Percentiles rank a stretch among this genome's conserved stretches.
These are phyloP conservation scores for Pseudochirops corinnae DNA, from an alignment of 2,797 vertebrate species.

Conservation along the genomic window DNA sequence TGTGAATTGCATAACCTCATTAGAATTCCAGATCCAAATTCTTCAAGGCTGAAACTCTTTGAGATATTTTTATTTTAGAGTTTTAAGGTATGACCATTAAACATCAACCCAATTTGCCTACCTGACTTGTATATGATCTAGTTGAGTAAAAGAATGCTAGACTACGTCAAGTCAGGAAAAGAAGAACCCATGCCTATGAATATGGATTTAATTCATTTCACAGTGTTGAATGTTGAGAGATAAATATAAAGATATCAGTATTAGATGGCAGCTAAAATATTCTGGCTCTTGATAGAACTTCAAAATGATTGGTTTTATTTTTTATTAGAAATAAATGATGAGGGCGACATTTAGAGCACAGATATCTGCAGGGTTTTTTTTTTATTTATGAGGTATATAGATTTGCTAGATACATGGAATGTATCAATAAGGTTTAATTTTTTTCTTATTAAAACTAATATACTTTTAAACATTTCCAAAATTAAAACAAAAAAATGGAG, in stretches of 20 bases:
- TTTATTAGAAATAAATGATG: constrained; percentile 7
- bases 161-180: constrained; percentile 40
- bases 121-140: constrained; percentile 46
- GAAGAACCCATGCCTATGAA: not conserved
- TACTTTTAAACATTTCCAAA: constrained; percentile 28
- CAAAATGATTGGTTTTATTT: constrained; percentile 16
- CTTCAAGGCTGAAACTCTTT: not conserved
- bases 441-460: constrained; percentile 38
- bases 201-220: constrained; percentile 28
- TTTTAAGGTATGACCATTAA: constrained; percentile 45
- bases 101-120: constrained; percentile 3
- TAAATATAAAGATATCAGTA: constrained; percentile 39
- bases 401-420: constrained; percentile 4
- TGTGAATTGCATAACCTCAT: not conserved
- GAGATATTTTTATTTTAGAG: constrained; percentile 23
- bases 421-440: not conserved
- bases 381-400: constrained; percentile 36
- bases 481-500: not conserved
- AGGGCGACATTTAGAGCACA: not conserved
- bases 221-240: constrained; percentile 46
- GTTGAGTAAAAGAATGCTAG: constrained; percentile 19
- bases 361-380: constrained; percentile 20
- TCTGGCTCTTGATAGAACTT: constrained; percentile 21
- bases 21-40: not conserved
- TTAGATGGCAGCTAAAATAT: not conserved